These are phyloP conservation scores for Lydus trimaculatus DNA, from an alignment of 2,888 invertebrate genomes.

Conservation along the genomic window DNA sequence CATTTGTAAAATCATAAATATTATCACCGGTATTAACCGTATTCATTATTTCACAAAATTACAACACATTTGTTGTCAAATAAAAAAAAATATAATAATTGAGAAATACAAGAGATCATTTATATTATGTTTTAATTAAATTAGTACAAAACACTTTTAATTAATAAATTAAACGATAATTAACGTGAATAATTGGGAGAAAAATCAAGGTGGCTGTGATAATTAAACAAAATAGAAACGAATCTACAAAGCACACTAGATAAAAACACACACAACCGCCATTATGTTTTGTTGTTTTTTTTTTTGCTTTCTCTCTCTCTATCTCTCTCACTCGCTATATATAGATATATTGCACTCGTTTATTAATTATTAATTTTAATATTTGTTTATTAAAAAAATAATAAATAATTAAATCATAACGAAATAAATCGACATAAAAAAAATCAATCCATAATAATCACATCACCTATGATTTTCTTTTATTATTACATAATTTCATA, in stretches of 20 bases:
- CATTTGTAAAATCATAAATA: slow-evolving; percentile 85
- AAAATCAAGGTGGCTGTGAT: not conserved
- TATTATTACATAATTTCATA: not conserved
- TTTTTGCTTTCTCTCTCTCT: not conserved
- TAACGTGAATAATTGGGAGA: not conserved
- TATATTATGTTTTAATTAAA: not conserved
- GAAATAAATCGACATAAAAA: not conserved
- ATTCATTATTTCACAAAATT: slow-evolving; percentile 54
- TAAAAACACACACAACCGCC: slow-evolving; percentile 5
- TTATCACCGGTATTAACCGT: slow-evolving; percentile 63
- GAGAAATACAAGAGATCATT: slow-evolving; percentile 23
- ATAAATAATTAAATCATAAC: not conserved
- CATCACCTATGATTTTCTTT: not conserved
- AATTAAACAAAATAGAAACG: not conserved
- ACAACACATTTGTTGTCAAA: not conserved
- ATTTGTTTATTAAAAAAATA: not conserved
- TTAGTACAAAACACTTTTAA: not conserved
- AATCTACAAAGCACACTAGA: not conserved
- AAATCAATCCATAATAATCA: not conserved
- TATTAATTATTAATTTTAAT: not conserved
- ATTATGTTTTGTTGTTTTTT: slow-evolving; percentile 3
- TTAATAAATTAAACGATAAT: not conserved
- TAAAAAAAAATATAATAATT: not conserved
- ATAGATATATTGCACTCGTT: slow-evolving; percentile 4
- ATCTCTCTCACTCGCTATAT: not conserved